Evolutionary conservation across 2,888 invertebrate genomes (phyloP).

Genomic region (Archips crataeganus): DNA sequence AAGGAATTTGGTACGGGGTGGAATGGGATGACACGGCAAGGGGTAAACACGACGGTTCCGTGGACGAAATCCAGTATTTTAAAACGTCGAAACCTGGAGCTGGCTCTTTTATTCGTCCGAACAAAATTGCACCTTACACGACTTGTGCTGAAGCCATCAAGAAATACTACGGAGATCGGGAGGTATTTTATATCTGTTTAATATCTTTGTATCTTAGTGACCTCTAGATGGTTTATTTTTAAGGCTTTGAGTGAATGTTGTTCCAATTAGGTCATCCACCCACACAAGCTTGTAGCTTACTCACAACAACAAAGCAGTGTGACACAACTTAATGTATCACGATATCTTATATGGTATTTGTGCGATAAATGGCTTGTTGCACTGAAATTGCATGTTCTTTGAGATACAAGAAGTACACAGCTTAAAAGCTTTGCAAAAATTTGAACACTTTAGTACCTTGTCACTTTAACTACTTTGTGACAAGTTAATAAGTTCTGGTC

Average conservation of each 20-base stretch:
- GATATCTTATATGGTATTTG: slow-evolving; percentile 1
- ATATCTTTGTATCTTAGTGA: not conserved
- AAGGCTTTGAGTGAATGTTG: slow-evolving; percentile 4
- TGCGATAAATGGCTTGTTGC: slow-evolving; percentile 22
- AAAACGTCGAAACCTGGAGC: slow-evolving; percentile 90
- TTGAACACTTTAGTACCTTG: no score
- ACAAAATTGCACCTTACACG: slow-evolving; percentile 91
- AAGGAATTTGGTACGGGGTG: slow-evolving; percentile 95
- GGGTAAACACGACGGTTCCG: slow-evolving; percentile 96
- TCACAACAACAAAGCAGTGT: slow-evolving; percentile 30
- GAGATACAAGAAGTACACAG: not conserved
- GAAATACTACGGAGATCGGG: slow-evolving; percentile 78
- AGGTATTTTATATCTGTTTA: slow-evolving; percentile 58
- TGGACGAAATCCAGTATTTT: slow-evolving; percentile 94
- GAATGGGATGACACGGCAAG: slow-evolving; percentile 97
- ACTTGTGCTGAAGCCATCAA: slow-evolving; percentile 91
- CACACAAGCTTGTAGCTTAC: slow-evolving; percentile 45
- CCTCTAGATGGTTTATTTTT: slow-evolving; percentile 3
- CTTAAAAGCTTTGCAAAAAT: not conserved
- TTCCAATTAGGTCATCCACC: slow-evolving; percentile 55
- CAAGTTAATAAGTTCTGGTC: no score
- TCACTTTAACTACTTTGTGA: no score
- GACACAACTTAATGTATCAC: slow-evolving; percentile 3
- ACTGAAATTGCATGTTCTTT: not conserved
- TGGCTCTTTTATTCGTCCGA: slow-evolving; percentile 95